Evolutionary conservation across 2,888 invertebrate genomes (phyloP).

Genomic region (Eristalinus sepulchralis): DNA sequence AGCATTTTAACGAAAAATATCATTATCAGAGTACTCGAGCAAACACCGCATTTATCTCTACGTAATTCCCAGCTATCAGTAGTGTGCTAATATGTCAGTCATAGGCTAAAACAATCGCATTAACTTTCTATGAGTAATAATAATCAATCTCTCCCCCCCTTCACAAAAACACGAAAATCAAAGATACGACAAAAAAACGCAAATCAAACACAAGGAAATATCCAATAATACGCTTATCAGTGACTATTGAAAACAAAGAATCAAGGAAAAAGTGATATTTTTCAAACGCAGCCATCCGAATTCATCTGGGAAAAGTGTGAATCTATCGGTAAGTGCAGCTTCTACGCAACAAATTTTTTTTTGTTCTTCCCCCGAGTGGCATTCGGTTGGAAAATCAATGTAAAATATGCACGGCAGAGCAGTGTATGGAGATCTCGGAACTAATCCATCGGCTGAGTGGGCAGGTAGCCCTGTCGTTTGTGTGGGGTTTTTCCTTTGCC

Average conservation of each 20-base stretch:
- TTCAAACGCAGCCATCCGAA: conserved; percentile 7
- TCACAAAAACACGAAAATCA: conserved; percentile 12
- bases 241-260: conserved; percentile 26
- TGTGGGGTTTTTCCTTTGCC: neutral
- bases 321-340: conserved; percentile 39
- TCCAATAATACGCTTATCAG: conserved; percentile 40
- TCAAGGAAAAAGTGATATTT: conserved; percentile 25
- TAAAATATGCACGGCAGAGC: conserved; percentile 26
- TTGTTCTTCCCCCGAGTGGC: neutral
- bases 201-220: conserved; percentile 27
- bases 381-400: conserved; percentile 41
- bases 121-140: conserved; percentile 54
- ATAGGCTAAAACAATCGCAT: conserved; percentile 26
- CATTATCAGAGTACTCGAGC: neutral
- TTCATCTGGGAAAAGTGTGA: neutral
- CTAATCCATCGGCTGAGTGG: neutral
- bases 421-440: neutral
- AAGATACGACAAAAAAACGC: conserved; percentile 21
- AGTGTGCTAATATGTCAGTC: conserved; percentile 32
- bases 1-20: conserved; percentile 24
- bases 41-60: neutral
- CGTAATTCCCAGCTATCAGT: neutral
- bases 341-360: conserved; percentile 49
- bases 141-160: conserved; percentile 4
- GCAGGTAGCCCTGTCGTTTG: neutral